phyloP scores from a whole-genome alignment of 2,797 vertebrate species.

The Fistularia tabacaria region DNA sequence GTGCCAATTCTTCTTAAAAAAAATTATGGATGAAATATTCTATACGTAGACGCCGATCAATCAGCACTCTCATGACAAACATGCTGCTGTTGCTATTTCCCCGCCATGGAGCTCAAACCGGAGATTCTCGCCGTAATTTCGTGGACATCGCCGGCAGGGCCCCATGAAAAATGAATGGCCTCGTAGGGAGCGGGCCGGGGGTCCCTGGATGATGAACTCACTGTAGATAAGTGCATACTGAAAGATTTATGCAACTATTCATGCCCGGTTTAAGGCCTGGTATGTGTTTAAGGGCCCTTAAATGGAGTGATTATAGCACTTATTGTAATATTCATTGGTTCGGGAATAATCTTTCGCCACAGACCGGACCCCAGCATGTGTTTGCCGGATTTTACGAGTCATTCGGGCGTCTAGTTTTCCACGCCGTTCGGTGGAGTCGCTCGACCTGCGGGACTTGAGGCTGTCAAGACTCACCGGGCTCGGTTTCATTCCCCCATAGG shows the following conservation, averaged over 20 bases:
- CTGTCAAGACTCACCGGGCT: too few species aligned
- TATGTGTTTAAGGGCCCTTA: slow-evolving; percentile 52
- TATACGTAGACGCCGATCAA: neutral
- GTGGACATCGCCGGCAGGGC: slow-evolving; percentile 40
- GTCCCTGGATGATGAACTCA: slow-evolving; percentile 62
- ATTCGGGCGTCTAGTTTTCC: too few species aligned
- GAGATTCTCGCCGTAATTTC: slow-evolving; percentile 42
- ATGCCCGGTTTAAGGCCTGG: slow-evolving; percentile 58
- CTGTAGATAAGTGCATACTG: slow-evolving; percentile 61
- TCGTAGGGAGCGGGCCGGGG: slow-evolving; percentile 31
- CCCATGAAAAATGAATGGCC: slow-evolving; percentile 64
- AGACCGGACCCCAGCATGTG: too few species aligned
- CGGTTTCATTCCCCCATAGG: too few species aligned
- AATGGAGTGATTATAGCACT: slow-evolving; percentile 51
- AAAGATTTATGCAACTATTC: slow-evolving; percentile 67
- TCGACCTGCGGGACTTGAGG: too few species aligned
- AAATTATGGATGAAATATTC: too few species aligned
- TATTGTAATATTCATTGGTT: slow-evolving; percentile 47
- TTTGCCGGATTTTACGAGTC: neutral
- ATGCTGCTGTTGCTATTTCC: slow-evolving; percentile 14
- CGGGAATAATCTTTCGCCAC: too few species aligned
- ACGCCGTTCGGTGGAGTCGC: too few species aligned
- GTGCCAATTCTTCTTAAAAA: too few species aligned
- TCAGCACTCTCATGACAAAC: neutral
- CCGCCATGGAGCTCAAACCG: neutral